phyloP scores from a whole-genome alignment of 2,888 invertebrate species.

The Ennomos quercinarius region DNA sequence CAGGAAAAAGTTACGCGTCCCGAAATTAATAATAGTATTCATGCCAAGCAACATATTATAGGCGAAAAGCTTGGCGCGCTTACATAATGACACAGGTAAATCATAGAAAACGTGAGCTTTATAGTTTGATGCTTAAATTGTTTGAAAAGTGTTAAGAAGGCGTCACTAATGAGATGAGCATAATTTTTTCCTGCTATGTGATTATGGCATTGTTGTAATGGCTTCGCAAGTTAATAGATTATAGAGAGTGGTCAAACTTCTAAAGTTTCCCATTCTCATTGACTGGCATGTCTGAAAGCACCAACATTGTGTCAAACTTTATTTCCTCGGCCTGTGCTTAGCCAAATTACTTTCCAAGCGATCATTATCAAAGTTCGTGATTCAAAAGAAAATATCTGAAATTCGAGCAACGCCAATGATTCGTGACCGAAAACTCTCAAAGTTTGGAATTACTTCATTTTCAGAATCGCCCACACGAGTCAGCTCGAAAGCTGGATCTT shows the following conservation, averaged over 20 bases:
- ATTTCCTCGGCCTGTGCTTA: conserved; percentile 14
- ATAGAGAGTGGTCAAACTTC: neutral
- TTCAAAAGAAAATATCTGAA: conserved; percentile 45
- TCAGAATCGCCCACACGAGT: conserved; percentile 50
- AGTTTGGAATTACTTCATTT: conserved; percentile 63
- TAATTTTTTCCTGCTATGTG: no score
- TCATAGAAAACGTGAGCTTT: no score
- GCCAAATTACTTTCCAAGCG: conserved; percentile 19
- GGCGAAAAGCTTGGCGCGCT: no score
- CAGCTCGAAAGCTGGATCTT: conserved; percentile 47
- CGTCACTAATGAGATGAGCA: no score
- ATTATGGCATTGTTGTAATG: no score
- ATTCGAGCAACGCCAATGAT: conserved; percentile 51
- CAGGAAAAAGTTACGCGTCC: no score
- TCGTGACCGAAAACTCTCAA: conserved; percentile 49
- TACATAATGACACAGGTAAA: no score
- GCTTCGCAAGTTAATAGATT: no score
- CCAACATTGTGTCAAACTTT: conserved; percentile 13
- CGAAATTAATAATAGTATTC: no score
- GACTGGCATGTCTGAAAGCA: conserved; percentile 4
- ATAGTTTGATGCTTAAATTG: no score
- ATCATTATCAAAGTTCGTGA: conserved; percentile 33
- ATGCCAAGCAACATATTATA: no score
- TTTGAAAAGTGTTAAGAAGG: no score
- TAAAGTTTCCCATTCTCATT: neutral